phyloP scores from a whole-genome alignment of 2,797 vertebrate species.

The Helostoma temminkii region DNA sequence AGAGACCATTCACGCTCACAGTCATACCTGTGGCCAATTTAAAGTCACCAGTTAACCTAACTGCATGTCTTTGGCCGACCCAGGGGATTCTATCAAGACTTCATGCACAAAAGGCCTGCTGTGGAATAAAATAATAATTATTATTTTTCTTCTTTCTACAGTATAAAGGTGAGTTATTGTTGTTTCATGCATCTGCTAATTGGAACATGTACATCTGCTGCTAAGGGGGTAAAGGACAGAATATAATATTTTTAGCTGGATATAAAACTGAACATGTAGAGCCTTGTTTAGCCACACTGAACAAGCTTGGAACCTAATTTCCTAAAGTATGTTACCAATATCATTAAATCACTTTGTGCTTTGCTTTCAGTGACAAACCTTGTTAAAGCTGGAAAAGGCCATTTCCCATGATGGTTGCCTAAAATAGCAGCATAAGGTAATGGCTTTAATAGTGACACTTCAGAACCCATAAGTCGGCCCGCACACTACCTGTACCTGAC shows the following conservation, averaged over 20 bases:
- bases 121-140: background rate
- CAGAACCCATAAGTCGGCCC: background rate
- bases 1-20: too few species aligned
- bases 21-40: too few species aligned
- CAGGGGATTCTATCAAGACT: too few species aligned
- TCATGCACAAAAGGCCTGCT: background rate
- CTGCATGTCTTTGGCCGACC: too few species aligned
- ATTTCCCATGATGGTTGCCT: constrained; percentile 5
- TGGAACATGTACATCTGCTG: background rate
- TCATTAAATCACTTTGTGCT: constrained; percentile 1
- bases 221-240: background rate
- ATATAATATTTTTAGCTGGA: background rate
- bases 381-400: constrained; percentile 15
- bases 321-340: background rate
- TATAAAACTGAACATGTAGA: constrained; percentile 6
- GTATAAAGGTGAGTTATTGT: background rate
- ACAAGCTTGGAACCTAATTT: background rate
- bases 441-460: constrained; percentile 40
- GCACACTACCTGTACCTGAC: background rate
- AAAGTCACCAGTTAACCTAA: too few species aligned
- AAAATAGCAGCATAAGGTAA: constrained; percentile 25
- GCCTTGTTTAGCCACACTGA: background rate
- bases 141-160: background rate
- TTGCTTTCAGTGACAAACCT: constrained; percentile 14
- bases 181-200: background rate